Base-by-base conservation (phyloP, 2,888 invertebrate genomes). In the Petrolisthes cinctipes region DNA sequence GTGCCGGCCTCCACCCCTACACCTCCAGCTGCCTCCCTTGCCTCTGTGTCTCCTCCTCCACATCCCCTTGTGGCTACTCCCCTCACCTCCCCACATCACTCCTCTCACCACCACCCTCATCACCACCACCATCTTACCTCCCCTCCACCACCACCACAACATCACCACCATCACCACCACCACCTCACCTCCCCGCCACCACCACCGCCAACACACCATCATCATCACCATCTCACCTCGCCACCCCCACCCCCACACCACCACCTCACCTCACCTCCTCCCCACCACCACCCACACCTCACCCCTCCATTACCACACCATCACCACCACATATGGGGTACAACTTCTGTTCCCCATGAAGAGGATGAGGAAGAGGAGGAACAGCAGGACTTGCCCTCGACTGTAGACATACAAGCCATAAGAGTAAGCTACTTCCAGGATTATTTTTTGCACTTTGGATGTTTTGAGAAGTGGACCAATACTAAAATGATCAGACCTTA, bases 301-400 rank as follows among this genome's bases (percentile, higher is more conserved):
- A 84, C 87, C 78, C 4, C 88, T 71, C 75, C 68, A 71, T 20
- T n/a, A n/a, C 71, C 20, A 73, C 90, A 85, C 57, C 89, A 88
- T 54, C 85, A 89, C 76, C 89, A 89, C 80, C 82, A 86, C 61
- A 80, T 86, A 54, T 86, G 83, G 82, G 86, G 83, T 85, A 61
- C 89, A 56, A 78, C 73, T 57, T 83, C 91, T 83, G 80, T 90
- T 84, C 37, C 90, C 56, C 86, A 85, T 37, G 85, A 83, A 20
- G 82, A 90, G 20, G 88, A 86, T 92, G 61, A 93, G 91, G 90
- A 91, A 91, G 91, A 92, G 91, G 91, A 92, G 91, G 91, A 91
- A 91, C 88, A 87, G 86, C 76, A 83, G 9, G 89, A 90, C 53
- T 66, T 91, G 71, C 91, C 91, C 4, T 91, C 91, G 4, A 91